phyloP scores from a whole-genome alignment of 2,888 invertebrate genomes.

The Lasioglossum malachurum region DNA sequence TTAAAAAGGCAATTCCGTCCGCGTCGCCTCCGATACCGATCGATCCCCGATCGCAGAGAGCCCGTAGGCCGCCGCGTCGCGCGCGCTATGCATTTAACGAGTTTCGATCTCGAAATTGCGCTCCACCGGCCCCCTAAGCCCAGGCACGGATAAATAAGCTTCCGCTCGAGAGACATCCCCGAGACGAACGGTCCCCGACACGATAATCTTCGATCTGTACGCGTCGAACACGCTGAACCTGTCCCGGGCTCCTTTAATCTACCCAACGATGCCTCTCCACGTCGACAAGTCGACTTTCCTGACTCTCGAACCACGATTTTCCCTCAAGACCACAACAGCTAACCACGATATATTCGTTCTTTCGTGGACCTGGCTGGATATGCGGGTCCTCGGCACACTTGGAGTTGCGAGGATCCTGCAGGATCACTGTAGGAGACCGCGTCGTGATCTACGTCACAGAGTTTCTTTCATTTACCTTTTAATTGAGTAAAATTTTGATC shows the following conservation, averaged over 20 bases:
- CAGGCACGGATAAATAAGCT: constrained; percentile 34
- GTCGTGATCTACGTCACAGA: neutral
- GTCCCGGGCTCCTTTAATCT: constrained; percentile 15
- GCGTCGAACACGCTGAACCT: constrained; percentile 3
- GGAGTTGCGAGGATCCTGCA: neutral
- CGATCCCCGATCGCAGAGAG: constrained; percentile 10
- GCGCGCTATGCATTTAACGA: constrained; percentile 24
- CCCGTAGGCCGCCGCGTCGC: neutral
- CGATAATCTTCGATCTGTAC: constrained; percentile 27
- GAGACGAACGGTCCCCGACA: constrained; percentile 10
- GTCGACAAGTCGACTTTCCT: neutral
- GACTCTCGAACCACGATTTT: neutral
- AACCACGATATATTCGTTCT: neutral
- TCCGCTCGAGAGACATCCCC: constrained; percentile 28
- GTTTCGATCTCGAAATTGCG: constrained; percentile 35
- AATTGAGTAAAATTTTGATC: neutral
- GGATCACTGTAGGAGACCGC: neutral
- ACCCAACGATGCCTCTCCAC: constrained; percentile 4
- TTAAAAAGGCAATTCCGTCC: constrained; percentile 23
- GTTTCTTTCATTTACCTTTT: neutral
- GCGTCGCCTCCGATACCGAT: constrained; percentile 8
- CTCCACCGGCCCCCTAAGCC: constrained; percentile 16
- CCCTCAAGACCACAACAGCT: neutral
- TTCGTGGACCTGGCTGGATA: neutral
- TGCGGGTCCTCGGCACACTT: neutral